phyloP scores from a whole-genome alignment of 2,797 vertebrate genomes.

The Chromis chromis region DNA sequence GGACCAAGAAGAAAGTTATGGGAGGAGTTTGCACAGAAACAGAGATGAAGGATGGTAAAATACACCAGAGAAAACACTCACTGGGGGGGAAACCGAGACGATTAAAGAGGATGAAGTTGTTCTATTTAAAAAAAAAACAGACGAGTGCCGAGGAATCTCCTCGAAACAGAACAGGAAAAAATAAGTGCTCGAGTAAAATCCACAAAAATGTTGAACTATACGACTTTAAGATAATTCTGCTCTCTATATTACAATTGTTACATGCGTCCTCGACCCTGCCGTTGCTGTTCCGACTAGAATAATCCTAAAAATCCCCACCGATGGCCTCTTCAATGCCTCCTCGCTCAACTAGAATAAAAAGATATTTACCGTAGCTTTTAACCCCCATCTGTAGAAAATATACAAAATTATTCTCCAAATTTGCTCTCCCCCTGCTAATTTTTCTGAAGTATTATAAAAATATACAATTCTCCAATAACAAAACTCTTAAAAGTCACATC shows the following conservation, averaged over 20 bases:
- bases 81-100: too few relatives aligned
- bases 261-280: conserved; percentile 67
- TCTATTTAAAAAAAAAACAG: conserved; percentile 41
- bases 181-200: conserved; percentile 84
- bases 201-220: conserved; percentile 82
- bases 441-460: conserved; percentile 88
- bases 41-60: too few relatives aligned
- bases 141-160: conserved; percentile 48
- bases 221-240: conserved; percentile 79
- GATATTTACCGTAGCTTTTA: conserved; percentile 72
- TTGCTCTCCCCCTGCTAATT: conserved; percentile 82
- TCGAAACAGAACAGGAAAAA: conserved; percentile 54
- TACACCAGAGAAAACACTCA: too few relatives aligned
- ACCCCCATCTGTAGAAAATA: conserved; percentile 83
- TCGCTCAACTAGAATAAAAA: conserved; percentile 75
- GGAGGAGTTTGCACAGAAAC: conserved; percentile 47
- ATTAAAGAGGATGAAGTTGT: conserved; percentile 24
- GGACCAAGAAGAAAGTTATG: conserved; percentile 37
- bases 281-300: conserved; percentile 55
- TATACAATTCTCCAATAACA: conserved; percentile 89
- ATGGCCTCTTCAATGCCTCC: conserved; percentile 72
- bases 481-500: conserved; percentile 85
- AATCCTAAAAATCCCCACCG: conserved; percentile 66
- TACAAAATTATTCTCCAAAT: conserved; percentile 87
- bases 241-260: conserved; percentile 84